phyloP scores from a whole-genome alignment of 2,888 invertebrate species.

The Drosophila tanythrix region DNA sequence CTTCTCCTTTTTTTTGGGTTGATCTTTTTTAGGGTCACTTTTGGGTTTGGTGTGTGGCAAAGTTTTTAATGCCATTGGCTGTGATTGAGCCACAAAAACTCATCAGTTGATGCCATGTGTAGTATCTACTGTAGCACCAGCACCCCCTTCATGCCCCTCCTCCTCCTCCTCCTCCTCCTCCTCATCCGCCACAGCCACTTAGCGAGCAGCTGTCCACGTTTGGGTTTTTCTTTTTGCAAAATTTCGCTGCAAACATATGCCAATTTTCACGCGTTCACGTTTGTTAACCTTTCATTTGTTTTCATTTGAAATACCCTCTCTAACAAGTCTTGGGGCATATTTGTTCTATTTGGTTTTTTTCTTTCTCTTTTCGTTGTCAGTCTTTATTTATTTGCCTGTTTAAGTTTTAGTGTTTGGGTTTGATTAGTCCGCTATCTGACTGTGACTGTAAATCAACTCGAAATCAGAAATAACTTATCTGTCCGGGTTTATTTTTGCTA shows the following conservation, averaged over 20 bases:
- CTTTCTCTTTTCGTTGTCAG: constrained; percentile 18
- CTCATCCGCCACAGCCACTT: constrained; percentile 42
- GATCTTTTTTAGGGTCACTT: constrained; percentile 1
- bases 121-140: background rate
- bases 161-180: background rate
- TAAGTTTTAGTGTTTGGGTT: constrained; percentile 11
- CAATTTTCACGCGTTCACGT: constrained; percentile 70
- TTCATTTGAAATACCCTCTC: constrained; percentile 28
- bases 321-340: constrained; percentile 9
- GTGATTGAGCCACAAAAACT: constrained; percentile 47
- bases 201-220: constrained; percentile 60
- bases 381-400: constrained; percentile 16
- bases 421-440: constrained; percentile 21
- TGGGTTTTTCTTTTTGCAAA: constrained; percentile 17
- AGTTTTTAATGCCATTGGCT: constrained; percentile 68
- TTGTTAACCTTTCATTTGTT: constrained; percentile 34
- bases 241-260: constrained; percentile 72
- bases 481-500: background rate
- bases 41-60: constrained; percentile 10
- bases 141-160: background rate
- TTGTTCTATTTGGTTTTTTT: constrained; percentile 15
- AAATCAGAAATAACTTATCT: constrained; percentile 7
- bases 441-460: constrained; percentile 25
- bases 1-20: background rate
- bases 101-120: constrained; percentile 24